Conservation (phyloP, 2,797 vertebrate genomes). For the Hypotaenidia okinawae region DNA sequence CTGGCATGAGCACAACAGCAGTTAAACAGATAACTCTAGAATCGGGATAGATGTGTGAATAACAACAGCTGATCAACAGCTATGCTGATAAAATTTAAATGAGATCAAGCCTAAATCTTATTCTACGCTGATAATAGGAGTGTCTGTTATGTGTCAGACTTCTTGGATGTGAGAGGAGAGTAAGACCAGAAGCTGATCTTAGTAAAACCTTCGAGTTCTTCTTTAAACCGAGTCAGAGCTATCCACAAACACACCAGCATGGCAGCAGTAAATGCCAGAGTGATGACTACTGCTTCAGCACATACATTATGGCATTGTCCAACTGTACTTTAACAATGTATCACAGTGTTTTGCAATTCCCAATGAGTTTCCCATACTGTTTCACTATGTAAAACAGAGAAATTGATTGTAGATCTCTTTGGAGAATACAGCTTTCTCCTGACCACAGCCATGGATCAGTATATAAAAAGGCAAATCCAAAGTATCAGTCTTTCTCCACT, state of each 20-base stretch:
- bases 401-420: not conserved
- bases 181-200: not conserved
- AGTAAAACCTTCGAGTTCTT: not conserved
- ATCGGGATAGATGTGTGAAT: conserved; percentile 48
- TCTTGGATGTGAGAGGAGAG: not conserved
- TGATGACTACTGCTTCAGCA: not conserved
- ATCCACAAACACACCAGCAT: not conserved
- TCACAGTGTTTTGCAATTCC: not conserved
- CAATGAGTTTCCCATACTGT: not conserved
- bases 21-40: conserved; percentile 58
- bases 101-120: conserved; percentile 57
- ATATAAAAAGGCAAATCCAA: not conserved
- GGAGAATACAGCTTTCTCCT: not conserved
- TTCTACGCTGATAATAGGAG: conserved; percentile 9
- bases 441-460: not conserved
- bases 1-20: conserved; percentile 51
- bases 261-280: not conserved
- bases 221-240: not conserved
- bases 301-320: not conserved
- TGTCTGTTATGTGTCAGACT: conserved; percentile 47
- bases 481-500: not conserved
- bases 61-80: conserved; percentile 63
- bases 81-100: conserved; percentile 65
- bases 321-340: not conserved
- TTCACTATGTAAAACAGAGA: not conserved